Percentiles rank a stretch among this genome's conserved stretches.
These are phyloP conservation scores for Malurus cyaneus DNA, from an alignment of 2,113 vertebrate genomes.

Conservation along the genomic window DNA sequence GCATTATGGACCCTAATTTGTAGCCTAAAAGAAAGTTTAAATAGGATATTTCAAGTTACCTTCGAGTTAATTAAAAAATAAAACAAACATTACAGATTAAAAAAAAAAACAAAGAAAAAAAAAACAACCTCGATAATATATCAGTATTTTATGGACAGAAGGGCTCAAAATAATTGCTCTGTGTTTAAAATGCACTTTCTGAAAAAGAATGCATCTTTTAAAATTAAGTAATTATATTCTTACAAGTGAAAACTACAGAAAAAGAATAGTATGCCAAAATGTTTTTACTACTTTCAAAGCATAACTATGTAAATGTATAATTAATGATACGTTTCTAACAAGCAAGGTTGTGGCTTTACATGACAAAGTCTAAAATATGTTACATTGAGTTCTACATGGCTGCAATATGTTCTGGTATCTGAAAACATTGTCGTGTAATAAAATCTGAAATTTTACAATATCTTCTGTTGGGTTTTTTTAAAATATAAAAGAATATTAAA, in stretches of 20 bases:
- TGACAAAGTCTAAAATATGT: background rate
- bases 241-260: background rate
- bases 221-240: slow-evolving; percentile 15
- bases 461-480: background rate
- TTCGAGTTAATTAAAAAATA: slow-evolving; percentile 20
- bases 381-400: background rate
- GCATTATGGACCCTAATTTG: background rate
- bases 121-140: background rate
- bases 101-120: background rate
- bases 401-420: background rate
- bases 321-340: background rate
- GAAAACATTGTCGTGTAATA: background rate
- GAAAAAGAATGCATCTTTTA: background rate
- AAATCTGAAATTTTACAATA: background rate
- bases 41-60: background rate
- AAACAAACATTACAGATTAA: background rate
- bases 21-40: background rate
- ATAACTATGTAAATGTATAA: slow-evolving; percentile 21
- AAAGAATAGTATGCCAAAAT: background rate
- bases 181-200: background rate
- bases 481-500: background rate
- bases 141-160: background rate
- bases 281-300: background rate
- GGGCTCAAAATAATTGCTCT: background rate
- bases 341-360: background rate